These are phyloP conservation scores for Melanerpes formicivorus DNA, from an alignment of 2,113 vertebrate species.

Conservation along the genomic window DNA sequence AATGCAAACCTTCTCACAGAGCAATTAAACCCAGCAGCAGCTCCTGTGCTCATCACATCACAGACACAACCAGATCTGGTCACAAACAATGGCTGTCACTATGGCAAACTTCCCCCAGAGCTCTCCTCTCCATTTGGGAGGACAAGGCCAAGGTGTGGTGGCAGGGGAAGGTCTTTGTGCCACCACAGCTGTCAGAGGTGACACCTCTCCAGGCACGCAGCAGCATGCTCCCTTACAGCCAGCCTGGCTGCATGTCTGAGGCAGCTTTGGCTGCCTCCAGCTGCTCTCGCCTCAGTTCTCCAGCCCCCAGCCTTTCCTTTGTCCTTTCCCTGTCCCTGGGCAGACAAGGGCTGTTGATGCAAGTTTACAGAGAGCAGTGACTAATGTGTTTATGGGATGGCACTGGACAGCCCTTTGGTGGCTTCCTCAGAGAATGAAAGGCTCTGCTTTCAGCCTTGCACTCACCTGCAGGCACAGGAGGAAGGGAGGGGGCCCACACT, in stretches of 20 bases:
- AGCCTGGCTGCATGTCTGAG: neutral
- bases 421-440: neutral
- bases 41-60: neutral
- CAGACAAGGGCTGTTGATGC: neutral
- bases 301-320: neutral
- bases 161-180: neutral
- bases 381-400: neutral
- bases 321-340: neutral
- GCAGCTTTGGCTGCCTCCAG: neutral
- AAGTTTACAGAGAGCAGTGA: neutral
- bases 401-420: neutral
- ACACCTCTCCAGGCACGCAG: neutral
- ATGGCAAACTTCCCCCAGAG: neutral
- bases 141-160: neutral
- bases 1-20: neutral
- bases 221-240: neutral
- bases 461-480: slow-evolving; percentile 94
- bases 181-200: neutral
- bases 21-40: neutral
- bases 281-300: neutral
- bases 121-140: neutral
- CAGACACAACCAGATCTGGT: fast-evolving
- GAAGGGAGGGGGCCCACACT: slow-evolving; percentile 93
- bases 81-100: neutral
- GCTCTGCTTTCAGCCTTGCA: neutral